Evolutionary conservation across 2,113 vertebrate genomes (phyloP).

Genomic region (Chionodraco myersi): DNA sequence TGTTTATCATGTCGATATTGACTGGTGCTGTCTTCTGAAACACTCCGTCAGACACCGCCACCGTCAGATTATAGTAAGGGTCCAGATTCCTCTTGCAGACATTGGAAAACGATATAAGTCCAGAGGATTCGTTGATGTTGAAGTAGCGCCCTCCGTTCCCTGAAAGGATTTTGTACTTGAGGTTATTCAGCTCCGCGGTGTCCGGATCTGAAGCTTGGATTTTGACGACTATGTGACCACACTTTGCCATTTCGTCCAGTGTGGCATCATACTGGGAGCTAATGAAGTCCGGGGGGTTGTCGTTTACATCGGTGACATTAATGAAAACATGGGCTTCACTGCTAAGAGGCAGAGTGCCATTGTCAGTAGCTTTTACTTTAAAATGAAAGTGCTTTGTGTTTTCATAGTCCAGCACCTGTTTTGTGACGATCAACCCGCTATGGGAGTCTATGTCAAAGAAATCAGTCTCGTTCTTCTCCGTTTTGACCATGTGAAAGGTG

Average conservation of each 20-base stretch:
- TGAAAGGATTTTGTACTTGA: conserved; percentile 94
- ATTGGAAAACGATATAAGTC: conserved; percentile 94
- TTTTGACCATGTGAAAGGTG: conserved; percentile 88
- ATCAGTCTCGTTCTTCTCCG: conserved; percentile 81
- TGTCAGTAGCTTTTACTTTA: conserved; percentile 89
- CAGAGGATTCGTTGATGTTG: conserved; percentile 93
- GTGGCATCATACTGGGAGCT: conserved; percentile 89
- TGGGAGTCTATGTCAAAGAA: conserved; percentile 89
- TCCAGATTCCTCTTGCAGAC: conserved; percentile 92
- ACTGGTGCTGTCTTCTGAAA: conserved; percentile 93
- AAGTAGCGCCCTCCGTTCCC: conserved; percentile 94
- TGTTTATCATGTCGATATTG: conserved; percentile 93
- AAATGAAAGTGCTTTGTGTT: conserved; percentile 85
- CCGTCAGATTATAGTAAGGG: conserved; percentile 89
- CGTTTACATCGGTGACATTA: conserved; percentile 92
- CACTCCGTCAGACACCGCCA: conserved; percentile 95
- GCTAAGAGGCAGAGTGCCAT: conserved; percentile 87
- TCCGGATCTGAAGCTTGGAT: conserved; percentile 95
- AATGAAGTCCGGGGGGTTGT: conserved; percentile 93
- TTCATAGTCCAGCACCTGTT: conserved; percentile 91
- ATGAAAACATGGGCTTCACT: conserved; percentile 87
- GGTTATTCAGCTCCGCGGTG: conserved; percentile 81
- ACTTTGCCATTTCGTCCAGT: conserved; percentile 92
- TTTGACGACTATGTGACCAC: conserved; percentile 93
- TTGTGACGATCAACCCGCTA: conserved; percentile 89